phyloP scores from a whole-genome alignment of 2,888 invertebrate species.

The Dugesia japonica region DNA sequence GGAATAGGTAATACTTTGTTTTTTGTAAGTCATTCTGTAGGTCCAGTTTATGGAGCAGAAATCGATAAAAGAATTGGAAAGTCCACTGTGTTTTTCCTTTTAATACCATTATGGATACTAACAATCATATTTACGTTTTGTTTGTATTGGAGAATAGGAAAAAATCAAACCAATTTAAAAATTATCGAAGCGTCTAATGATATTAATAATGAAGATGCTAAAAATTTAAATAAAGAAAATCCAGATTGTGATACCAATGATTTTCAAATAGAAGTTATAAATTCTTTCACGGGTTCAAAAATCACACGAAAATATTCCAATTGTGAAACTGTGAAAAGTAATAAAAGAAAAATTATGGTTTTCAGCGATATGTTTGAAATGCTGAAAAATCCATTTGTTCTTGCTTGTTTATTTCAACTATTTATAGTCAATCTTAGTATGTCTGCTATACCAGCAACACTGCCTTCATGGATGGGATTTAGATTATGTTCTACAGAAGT shows the following conservation, averaged over 20 bases:
- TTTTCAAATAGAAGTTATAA: neutral
- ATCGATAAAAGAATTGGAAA: neutral
- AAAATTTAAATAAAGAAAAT: too few relatives aligned
- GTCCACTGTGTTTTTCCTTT: neutral
- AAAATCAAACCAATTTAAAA: neutral
- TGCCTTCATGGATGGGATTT: neutral
- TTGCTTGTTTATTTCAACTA: neutral
- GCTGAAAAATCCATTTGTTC: neutral
- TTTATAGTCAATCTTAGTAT: slow-evolving; percentile 6
- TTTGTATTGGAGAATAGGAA: neutral
- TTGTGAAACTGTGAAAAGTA: neutral
- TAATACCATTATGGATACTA: neutral
- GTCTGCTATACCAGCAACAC: neutral
- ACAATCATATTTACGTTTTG: neutral
- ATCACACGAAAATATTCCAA: neutral
- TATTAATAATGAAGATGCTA: neutral
- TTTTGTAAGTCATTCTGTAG: neutral
- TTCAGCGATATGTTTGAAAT: neutral
- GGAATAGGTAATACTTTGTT: neutral
- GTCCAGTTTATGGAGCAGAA: slow-evolving; percentile 4
- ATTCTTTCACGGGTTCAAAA: neutral
- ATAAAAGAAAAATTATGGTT: neutral
- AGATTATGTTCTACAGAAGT: neutral
- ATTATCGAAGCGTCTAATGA: neutral
- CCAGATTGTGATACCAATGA: neutral